Base-by-base conservation (phyloP, 1,140 invertebrate genomes). In the Drosophila ercepeae region DNA sequence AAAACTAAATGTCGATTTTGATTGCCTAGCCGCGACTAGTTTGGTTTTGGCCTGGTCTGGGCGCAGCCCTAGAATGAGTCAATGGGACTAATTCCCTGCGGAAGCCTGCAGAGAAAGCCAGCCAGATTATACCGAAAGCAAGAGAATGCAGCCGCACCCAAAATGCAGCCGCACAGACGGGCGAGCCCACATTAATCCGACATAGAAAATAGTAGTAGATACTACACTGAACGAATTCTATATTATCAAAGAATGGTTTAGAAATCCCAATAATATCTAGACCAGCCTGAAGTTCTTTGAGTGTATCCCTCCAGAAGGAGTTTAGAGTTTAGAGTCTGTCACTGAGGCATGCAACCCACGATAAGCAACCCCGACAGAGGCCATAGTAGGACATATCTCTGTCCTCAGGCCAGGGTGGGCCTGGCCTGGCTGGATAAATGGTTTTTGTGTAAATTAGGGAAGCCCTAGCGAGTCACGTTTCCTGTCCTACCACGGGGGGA, bases 361-460 rank as follows among this genome's bases (percentile, higher is more conserved):
- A 54, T 79, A 73, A 73, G 64, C 69, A 73, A 73, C 69, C 69
- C 69, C 44, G 48, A 61, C 70, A 39, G 69, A 73, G 69, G 69
- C 69, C 69, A 73, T 73, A 73, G 69, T 73, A 73, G 69, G 69
- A 72, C 32, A 68, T 70, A 70, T 70, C 52, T 51, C 59, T 34
- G 51, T 53, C 50, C 34, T 25, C 44, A 6, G 57, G 50, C 50
- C 69, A 63, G 63, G 63, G 63, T 61, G 59, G 59, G 58, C 58
- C 27, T n/a, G 36, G 36, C 48, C n/a, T n/a, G n/a, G n/a, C n/a
- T n/a, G 46, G 46, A 71, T 53, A 57, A 74, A 65, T 74, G 44
- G 39, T 59, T 27, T 71, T 68, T 68, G 55, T 39, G 69, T 64
- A 74, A 72, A 74, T 73, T 73, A 73, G 59, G 70, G 71, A 75